phyloP scores from a whole-genome alignment of 35 echinoderm and acorn worm species.

The Stichopus chloronotus region DNA sequence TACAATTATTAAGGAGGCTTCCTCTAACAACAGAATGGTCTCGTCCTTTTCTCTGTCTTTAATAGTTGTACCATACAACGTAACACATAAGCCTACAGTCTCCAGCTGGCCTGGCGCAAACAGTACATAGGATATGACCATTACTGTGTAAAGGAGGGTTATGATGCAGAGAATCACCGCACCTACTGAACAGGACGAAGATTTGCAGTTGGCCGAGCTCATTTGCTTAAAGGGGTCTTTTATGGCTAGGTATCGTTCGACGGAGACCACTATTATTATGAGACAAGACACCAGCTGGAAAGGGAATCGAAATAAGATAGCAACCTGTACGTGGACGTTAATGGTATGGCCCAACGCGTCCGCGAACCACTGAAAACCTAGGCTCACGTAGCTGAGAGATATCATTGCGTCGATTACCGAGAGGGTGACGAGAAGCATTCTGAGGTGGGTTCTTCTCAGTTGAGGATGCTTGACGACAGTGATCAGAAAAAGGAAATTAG shows the following conservation, averaged over 20 bases:
- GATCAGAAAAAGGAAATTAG: not conserved
- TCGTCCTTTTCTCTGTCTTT: not conserved
- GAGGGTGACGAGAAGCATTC: not conserved
- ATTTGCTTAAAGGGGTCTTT: not conserved
- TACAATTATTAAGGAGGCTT: too few relatives aligned
- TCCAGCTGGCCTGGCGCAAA: not conserved
- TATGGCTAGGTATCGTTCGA: not conserved
- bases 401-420: not conserved
- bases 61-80: not conserved
- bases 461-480: not conserved
- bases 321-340: not conserved
- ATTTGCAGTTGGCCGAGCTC: not conserved
- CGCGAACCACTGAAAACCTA: not conserved
- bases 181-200: not conserved
- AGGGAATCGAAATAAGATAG: not conserved
- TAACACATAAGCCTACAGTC: not conserved
- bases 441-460: not conserved
- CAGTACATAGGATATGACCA: not conserved
- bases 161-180: not conserved
- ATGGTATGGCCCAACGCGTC: not conserved
- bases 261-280: not conserved
- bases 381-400: not conserved
- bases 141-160: not conserved
- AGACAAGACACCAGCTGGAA: not conserved
- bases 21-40: not conserved